Conservation (phyloP, 2,113 vertebrate species). For the Pardalotus punctatus region DNA sequence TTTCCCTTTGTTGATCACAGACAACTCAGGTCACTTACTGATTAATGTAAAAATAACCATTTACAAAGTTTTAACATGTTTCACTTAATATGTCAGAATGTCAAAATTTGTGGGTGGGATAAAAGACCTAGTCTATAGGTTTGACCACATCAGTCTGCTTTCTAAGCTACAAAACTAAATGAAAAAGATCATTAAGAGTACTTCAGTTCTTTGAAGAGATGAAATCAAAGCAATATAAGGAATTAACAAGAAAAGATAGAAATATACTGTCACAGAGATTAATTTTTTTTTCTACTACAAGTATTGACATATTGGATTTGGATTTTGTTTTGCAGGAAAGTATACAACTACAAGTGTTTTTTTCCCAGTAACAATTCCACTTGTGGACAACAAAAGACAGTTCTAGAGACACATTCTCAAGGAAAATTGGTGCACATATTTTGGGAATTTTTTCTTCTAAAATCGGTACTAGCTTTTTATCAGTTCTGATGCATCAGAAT, state of each 20-base stretch:
- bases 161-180: not conserved
- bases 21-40: not conserved
- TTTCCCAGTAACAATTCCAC: not conserved
- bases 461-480: not conserved
- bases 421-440: not conserved
- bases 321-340: not conserved
- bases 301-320: not conserved
- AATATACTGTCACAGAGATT: not conserved
- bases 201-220: not conserved
- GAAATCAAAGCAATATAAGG: not conserved
- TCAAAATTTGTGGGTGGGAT: not conserved
- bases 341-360: not conserved
- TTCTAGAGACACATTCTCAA: not conserved
- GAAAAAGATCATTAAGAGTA: not conserved
- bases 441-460: not conserved
- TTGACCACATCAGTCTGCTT: not conserved
- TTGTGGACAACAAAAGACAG: not conserved
- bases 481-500: not conserved
- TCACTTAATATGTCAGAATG: not conserved
- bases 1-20: not conserved
- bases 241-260: not conserved
- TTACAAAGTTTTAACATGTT: not conserved
- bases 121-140: not conserved
- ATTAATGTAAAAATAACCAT: not conserved
- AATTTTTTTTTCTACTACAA: not conserved